Evolutionary conservation across 2,797 vertebrate species (phyloP), one percentile per base, ranked within the genome.

Genomic region (Danionella dracula): DNA sequence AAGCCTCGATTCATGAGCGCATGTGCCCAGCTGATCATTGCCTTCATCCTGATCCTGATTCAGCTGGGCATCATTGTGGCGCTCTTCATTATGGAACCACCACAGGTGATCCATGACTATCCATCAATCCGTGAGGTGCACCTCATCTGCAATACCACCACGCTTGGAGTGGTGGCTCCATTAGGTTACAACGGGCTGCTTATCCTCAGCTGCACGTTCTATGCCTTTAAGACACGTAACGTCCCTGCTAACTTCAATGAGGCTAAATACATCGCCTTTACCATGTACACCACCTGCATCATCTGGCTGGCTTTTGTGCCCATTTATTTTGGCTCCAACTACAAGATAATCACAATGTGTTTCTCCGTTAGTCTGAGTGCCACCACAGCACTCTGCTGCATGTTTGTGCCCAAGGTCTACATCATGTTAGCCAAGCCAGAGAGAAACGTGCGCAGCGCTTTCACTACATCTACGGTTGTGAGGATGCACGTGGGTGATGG

Each of bases 291-390:
- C 78, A 99, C 97, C 69, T 99, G 97, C 74, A 98, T 99, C 76
- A 98, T 99, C 77, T 99, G 97, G 97, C 85, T 99, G 81, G 97
- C 97, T 73, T 99, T 99, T 49, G 96, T 99, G 78, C 97, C 97
- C n/a, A 99, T 99, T 83, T 99, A 99, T 88, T 99, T 99, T 59
- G 97, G 97, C 76, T 98, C 96, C 84, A 99, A 99, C 87, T 99
- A 99, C 89, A 99, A 99, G 89, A 99, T 99, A 81, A 97, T 99
- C 86, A 99, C 97, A 66, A 99, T 98, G 96, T 99, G 96, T 81
- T 99, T 99, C 82, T 98, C 95, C 0, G 97, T 99, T 68, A 99
- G 96, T 76, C 89, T 99, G 76, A 99, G 96, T 13, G 96, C 97
- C 75, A 98, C 96, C 0, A 96, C 98, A 64, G 97, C 96, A 0